phyloP scores from a whole-genome alignment of 2,888 invertebrate species.

The Diplolepis rosae region DNA sequence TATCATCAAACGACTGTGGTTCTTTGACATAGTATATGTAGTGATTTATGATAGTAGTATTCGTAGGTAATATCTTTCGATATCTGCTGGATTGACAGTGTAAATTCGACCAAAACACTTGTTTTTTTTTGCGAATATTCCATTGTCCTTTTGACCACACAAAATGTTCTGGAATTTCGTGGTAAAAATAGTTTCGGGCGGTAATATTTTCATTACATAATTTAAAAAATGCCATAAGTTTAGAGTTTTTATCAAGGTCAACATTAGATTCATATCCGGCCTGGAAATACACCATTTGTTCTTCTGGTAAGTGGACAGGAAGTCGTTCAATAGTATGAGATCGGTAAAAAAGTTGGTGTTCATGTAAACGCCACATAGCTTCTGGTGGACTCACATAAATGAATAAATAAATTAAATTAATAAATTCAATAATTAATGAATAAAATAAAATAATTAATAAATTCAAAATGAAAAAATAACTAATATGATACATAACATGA shows the following conservation, averaged over 20 bases:
- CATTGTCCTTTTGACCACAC: slow-evolving; percentile 28
- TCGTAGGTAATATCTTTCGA: slow-evolving; percentile 35
- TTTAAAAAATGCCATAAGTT: slow-evolving; percentile 32
- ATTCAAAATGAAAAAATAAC: no score
- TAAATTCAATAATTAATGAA: no score
- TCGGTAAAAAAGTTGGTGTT: no score
- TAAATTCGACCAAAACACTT: slow-evolving; percentile 39
- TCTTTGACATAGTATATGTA: slow-evolving; percentile 28
- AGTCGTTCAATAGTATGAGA: no score
- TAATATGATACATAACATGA: no score
- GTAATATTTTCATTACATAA: slow-evolving; percentile 34
- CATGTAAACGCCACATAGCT: no score
- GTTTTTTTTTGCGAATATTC: slow-evolving; percentile 32
- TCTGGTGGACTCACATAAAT: no score
- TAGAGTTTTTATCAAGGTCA: slow-evolving; percentile 30
- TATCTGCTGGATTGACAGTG: slow-evolving; percentile 37
- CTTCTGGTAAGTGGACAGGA: no score
- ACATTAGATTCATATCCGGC: no score
- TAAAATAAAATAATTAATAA: no score
- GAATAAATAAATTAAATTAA: no score
- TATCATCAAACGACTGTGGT: not conserved
- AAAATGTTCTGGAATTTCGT: slow-evolving; percentile 35
- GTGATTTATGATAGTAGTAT: slow-evolving; percentile 38
- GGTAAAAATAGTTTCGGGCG: slow-evolving; percentile 34
- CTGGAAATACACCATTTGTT: no score